These are phyloP conservation scores for Semicossyphus pulcher DNA, from an alignment of 2,113 vertebrate genomes.

Conservation along the genomic window DNA sequence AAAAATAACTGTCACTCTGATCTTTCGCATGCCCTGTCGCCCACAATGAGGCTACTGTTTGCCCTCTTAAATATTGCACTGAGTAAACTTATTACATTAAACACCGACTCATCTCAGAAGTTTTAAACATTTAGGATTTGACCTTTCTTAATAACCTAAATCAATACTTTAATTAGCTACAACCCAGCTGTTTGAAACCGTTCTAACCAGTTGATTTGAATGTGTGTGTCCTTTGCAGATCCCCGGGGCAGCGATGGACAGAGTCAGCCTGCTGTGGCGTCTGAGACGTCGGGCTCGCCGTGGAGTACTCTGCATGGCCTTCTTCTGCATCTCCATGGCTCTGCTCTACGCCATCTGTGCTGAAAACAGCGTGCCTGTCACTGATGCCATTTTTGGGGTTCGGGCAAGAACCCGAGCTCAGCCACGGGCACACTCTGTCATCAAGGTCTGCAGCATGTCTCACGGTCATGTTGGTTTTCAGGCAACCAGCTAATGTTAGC, in stretches of 20 bases:
- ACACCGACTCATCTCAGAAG: too few species aligned
- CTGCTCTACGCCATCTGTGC: slow-evolving; percentile 84
- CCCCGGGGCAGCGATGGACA: slow-evolving; percentile 80
- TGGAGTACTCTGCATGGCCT: slow-evolving; percentile 80
- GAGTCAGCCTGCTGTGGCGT: slow-evolving; percentile 82
- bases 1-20: too few species aligned
- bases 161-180: too few species aligned
- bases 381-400: slow-evolving; percentile 81
- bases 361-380: slow-evolving; percentile 85
- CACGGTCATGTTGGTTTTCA: not conserved
- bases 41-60: too few species aligned
- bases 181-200: not conserved
- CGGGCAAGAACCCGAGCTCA: slow-evolving; percentile 83
- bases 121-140: too few species aligned
- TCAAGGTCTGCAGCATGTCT: slow-evolving; percentile 66
- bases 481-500: too few species aligned
- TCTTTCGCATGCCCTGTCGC: too few species aligned
- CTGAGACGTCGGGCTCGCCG: slow-evolving; percentile 81
- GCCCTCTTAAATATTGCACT: too few species aligned
- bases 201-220: too few species aligned
- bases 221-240: slow-evolving; percentile 63
- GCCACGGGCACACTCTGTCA: slow-evolving; percentile 75
- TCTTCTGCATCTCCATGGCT: slow-evolving; percentile 84
- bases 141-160: too few species aligned
- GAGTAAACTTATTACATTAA: too few species aligned